Percentiles rank a stretch among this genome's conserved stretches.
Conservation (phyloP, 2,113 vertebrate genomes). For the Empidonax alnorum region DNA sequence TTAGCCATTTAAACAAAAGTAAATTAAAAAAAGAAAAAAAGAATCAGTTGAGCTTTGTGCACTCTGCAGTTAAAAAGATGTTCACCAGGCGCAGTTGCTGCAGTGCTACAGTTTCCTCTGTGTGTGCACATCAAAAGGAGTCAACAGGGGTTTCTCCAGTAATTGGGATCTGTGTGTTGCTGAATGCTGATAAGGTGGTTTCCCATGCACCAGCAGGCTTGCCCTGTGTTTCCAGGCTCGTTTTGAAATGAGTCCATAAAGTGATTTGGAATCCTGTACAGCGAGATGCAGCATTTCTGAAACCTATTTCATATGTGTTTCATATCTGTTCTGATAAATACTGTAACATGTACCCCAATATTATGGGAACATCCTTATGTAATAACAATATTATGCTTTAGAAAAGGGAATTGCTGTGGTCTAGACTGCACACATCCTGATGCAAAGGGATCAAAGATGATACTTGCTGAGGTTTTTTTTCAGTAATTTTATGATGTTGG, state of each 20-base stretch:
- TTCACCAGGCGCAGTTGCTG: not conserved
- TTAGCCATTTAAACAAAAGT: not conserved
- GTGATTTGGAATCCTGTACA: not conserved
- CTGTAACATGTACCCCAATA: not conserved
- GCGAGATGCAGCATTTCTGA: not conserved
- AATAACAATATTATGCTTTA: not conserved
- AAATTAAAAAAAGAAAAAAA: not conserved
- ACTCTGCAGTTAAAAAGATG: not conserved
- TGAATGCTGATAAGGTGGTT: not conserved
- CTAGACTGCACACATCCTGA: not conserved
- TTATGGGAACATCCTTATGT: not conserved
- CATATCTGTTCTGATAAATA: not conserved
- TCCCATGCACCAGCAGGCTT: not conserved
- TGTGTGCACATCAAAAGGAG: not conserved
- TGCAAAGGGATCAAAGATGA: not conserved
- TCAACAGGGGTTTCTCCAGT: not conserved
- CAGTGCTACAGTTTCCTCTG: accelerated
- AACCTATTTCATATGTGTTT: not conserved
- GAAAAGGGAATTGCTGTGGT: not conserved
- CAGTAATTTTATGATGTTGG: not conserved
- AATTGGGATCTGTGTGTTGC: not conserved
- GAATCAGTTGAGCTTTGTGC: not conserved
- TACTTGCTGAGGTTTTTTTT: not conserved
- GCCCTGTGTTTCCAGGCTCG: not conserved
- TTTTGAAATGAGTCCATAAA: not conserved